Percentiles rank a stretch among this genome's conserved stretches.
Conservation (phyloP, 2,797 vertebrate genomes). For the Spondyliosoma cantharus region DNA sequence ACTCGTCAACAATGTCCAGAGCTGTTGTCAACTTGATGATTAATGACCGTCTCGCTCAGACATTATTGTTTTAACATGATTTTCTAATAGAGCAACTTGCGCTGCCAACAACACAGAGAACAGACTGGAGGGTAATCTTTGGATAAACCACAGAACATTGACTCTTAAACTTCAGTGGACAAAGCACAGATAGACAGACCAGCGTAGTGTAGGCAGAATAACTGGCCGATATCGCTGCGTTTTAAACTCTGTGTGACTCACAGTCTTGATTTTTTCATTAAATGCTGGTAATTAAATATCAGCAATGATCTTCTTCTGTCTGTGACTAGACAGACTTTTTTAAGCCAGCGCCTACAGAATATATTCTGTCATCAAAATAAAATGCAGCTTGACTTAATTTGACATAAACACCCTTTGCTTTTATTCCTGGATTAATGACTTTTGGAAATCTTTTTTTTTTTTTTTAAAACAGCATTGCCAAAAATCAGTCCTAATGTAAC, state of each 20-base stretch:
- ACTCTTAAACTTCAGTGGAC: slow-evolving; percentile 37
- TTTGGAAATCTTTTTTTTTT: background rate
- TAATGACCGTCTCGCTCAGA: slow-evolving; percentile 76
- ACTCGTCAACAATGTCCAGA: slow-evolving; percentile 79
- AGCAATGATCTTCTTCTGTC: background rate
- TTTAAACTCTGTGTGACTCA: slow-evolving; percentile 5
- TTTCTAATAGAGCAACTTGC: slow-evolving; percentile 74
- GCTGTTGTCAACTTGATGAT: slow-evolving; percentile 77
- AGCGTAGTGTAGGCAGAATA: slow-evolving; percentile 13
- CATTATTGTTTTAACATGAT: slow-evolving; percentile 78
- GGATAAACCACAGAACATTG: slow-evolving; percentile 69
- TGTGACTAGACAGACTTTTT: background rate
- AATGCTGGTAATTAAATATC: slow-evolving; percentile 14
- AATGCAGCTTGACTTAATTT: background rate
- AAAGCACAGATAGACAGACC: slow-evolving; percentile 44
- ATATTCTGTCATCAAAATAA: slow-evolving; percentile 2
- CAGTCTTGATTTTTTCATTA: slow-evolving; percentile 31
- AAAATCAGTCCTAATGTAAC: background rate
- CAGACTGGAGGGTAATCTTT: slow-evolving; percentile 48
- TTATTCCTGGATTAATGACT: background rate
- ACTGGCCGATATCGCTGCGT: slow-evolving; percentile 34
- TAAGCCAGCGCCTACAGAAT: background rate
- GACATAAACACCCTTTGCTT: background rate
- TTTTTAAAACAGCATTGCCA: background rate
- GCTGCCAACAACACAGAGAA: slow-evolving; percentile 62